Evolutionary conservation across 2,888 invertebrate species (phyloP).

Genomic region (Byasa hedistus): DNA sequence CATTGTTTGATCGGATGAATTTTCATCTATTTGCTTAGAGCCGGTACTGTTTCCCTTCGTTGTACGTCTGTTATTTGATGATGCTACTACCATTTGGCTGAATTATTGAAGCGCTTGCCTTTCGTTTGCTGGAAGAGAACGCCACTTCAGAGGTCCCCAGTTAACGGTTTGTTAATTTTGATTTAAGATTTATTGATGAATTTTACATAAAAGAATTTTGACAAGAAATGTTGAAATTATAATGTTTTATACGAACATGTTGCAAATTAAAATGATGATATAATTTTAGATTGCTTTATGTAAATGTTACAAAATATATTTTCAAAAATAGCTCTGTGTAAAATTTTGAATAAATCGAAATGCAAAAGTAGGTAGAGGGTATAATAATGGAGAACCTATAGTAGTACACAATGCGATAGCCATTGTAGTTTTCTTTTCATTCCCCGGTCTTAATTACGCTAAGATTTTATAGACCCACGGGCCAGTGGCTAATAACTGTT

Average conservation of each 20-base stretch:
- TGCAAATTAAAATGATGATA: no score
- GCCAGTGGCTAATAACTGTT: slow-evolving; percentile 57
- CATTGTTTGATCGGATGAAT: slow-evolving; percentile 57
- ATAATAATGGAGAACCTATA: slow-evolving; percentile 22
- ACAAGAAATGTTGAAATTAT: no score
- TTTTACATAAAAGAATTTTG: no score
- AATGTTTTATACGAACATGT: no score
- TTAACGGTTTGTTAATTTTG: not conserved
- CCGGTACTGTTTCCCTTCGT: slow-evolving; percentile 43
- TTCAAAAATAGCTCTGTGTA: not conserved
- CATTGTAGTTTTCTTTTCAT: slow-evolving; percentile 52
- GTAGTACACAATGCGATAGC: slow-evolving; percentile 34
- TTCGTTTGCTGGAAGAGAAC: slow-evolving; percentile 18
- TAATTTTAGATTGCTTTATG: no score
- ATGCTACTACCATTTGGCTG: slow-evolving; percentile 47
- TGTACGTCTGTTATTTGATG: slow-evolving; percentile 44
- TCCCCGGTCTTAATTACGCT: slow-evolving; percentile 42
- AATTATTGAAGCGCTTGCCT: slow-evolving; percentile 43
- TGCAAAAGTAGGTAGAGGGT: not conserved
- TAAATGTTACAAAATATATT: not conserved
- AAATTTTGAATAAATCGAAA: not conserved
- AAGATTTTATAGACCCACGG: slow-evolving; percentile 59
- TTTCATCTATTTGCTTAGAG: slow-evolving; percentile 57
- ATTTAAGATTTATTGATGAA: no score
- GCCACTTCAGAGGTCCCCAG: not conserved